Evolutionary conservation across 2,888 invertebrate genomes (phyloP), one percentile per base, ranked within the genome.

Genomic region (Macropis europaea): DNA sequence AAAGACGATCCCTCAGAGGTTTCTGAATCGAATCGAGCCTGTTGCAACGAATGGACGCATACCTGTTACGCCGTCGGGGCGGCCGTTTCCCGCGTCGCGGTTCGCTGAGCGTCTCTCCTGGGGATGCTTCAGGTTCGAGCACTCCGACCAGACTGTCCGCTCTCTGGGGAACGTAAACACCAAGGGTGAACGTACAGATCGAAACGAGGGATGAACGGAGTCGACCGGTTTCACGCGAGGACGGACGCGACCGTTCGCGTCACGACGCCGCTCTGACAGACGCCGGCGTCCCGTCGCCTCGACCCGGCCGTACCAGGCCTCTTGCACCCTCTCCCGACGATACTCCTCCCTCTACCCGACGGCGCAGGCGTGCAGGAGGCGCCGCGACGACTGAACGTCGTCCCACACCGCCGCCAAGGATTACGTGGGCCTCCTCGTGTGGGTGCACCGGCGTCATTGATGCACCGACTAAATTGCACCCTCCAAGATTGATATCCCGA

Each of bases 231-330:
- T 17, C 36, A 6, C 5, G 32, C 47, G 17, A 30, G 69, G 76
- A 82, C 71, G 81, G 78, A 82, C 64, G 61, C 79, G 71, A 70
- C 77, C 60, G 67, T 53, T 76, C 78, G 76, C 80, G 73, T 70
- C 82, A 79, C 87, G 87, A 86, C 86, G 86, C 85, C 87, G 83
- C 81, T 86, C 86, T 87, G 82, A 85, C 84, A 82, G 77, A 76
- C 80, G 81, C 77, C 79, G 86, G 82, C 82, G 84, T 83, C 81
- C 74, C 84, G 77, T 76, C 79, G 81, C 50, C 70, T 83, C 87
- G 86, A 82, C 86, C 86, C 86, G 85, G 86, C 84, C 86, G 83
- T 76, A 80, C 82, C 84, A 62, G 81, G 80, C 80, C 79, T n/a
- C n/a, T 84, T 70, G 79, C 76, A 73, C 82, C 83, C 78, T 69